Base-by-base conservation (phyloP, 1,140 invertebrate species). In the Cydia fagiglandana region DNA sequence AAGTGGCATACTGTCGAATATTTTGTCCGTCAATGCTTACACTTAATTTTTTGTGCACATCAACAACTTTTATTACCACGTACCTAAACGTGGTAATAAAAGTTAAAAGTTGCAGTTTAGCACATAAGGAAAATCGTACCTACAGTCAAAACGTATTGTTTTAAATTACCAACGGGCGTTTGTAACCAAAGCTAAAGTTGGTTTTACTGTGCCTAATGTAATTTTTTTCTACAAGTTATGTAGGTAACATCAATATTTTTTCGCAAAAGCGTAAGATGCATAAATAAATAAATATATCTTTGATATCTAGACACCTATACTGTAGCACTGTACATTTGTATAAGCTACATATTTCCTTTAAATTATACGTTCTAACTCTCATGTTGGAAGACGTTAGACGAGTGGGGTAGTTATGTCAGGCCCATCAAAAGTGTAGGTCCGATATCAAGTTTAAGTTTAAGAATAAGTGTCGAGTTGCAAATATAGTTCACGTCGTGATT, bases 401-500 rank as follows among this genome's bases (percentile, higher is more conserved):
- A 45, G 41, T 47, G 45, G 45, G 13, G 50, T 53, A 53, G 15
- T 53, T 53, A 17, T 7, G 15, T 13, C n/a, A 53, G 50, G 6
- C 6, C 15, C 5, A 17, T 3, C 50, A 53, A n/a, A 53, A 53
- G 50, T 17, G 50, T 53, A n/a, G 6, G n/a, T 53, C 15, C 50
- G 50, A 47, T 53, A 53, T 53, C 50, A 53, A n/a, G 2, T 53
- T 50, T 24, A 34, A 45, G 50, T n/a, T 15, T 24, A 24, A 61
- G n/a, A 61, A 61, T 61, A 61, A 24, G 20, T 24, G 1, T 12
- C 56, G 20, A 61, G 15, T 17, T 70, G 66, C 66, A 70, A 70
- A 70, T 70, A 70, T 70, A 38, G 66, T 70, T 38, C 66, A 12
- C 30, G 66, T 61, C 20, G 66, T 17, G 66, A 70, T 70, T 78